Evolutionary conservation across 2,888 invertebrate species (phyloP).

Genomic region (Ryuthela nishihirai): DNA sequence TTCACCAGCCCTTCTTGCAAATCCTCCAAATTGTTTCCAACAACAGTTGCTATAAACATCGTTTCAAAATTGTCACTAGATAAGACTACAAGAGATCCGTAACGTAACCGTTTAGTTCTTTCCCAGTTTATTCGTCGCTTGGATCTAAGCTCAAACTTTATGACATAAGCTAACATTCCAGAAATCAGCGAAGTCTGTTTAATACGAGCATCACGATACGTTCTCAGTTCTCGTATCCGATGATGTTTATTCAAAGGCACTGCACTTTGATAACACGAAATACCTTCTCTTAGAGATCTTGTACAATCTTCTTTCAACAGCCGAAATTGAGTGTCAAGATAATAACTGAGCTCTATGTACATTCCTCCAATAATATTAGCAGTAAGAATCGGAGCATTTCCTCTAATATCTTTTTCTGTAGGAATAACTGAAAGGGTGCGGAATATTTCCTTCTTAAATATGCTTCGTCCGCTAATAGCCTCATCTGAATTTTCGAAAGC

Average conservation of each 20-base stretch:
- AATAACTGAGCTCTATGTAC: constrained; percentile 64
- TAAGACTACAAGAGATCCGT: constrained; percentile 68
- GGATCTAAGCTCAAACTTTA: constrained; percentile 20
- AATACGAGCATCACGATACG: constrained; percentile 46
- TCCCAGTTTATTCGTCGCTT: constrained; percentile 49
- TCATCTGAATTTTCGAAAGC: too few species aligned
- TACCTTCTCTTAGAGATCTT: constrained; percentile 65
- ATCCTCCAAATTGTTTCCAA: constrained; percentile 57
- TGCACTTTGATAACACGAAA: constrained; percentile 55
- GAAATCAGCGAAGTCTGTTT: constrained; percentile 41
- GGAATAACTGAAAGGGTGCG: constrained; percentile 25
- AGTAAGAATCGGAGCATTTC: constrained; percentile 52
- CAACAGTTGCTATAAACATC: constrained; percentile 66
- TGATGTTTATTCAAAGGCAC: constrained; percentile 45
- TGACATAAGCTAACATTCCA: constrained; percentile 42
- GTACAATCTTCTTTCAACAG: constrained; percentile 76
- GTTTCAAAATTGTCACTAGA: constrained; percentile 65
- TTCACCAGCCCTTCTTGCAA: constrained; percentile 58
- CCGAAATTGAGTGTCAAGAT: constrained; percentile 74
- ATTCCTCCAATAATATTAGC: constrained; percentile 61
- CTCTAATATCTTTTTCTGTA: constrained; percentile 11
- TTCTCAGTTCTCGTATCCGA: constrained; percentile 43
- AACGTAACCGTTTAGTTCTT: constrained; percentile 61
- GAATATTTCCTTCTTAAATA: too few species aligned
- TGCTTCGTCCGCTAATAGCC: too few species aligned